Base-by-base conservation (phyloP, 2,113 vertebrate genomes). In the Xiphophorus couchianus region DNA sequence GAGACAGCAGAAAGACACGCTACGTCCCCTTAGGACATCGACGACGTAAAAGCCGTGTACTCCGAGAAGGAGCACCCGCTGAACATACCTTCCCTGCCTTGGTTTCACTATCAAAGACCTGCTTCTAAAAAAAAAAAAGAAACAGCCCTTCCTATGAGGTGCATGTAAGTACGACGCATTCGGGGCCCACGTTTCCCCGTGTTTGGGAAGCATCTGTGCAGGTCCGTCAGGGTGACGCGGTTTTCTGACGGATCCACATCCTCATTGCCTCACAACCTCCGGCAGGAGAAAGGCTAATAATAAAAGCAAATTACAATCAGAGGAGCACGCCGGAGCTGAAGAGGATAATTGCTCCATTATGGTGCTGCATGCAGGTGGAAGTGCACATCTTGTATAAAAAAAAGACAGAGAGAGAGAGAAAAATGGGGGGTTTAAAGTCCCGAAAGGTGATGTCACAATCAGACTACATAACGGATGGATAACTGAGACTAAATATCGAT, bases 261-360 rank as follows among this genome's bases (percentile, higher is more conserved):
- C 87, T 62, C 80, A 74, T 28, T 4, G 76, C 81, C 69, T 84
- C 86, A 42, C 80, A 76, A 86, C 69, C 81, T 67, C 81, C 69
- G 81, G 88, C 86, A 84, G 83, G 54, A 78, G 73, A 85, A 82
- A 77, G 75, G 85, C 80, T 86, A 88, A 90, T 93, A 89, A 90
- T 86, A 88, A 90, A 93, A 92, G 91, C 92, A 92, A 93, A 93
- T 93, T 91, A 86, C 90, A 92, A 90, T 91, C 86, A 92, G 77
- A 86, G 84, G 80, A 87, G 88, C 83, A 86, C 83, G 87, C 88
- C 74, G 63, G 85, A 85, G 80, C 82, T 73, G 79, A 76, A 92
- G 88, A 91, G 88, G 87, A 92, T 92, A 92, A 93, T 92, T 92
- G 90, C 90, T 85, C 90, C 83, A 92, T 92, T 90, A 91, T 88